A percentile compares a stretch with the other conserved stretches of the same genome.
Evolutionary conservation across 2,888 invertebrate genomes (phyloP).

Genomic region (Tubulanus polymorphus): DNA sequence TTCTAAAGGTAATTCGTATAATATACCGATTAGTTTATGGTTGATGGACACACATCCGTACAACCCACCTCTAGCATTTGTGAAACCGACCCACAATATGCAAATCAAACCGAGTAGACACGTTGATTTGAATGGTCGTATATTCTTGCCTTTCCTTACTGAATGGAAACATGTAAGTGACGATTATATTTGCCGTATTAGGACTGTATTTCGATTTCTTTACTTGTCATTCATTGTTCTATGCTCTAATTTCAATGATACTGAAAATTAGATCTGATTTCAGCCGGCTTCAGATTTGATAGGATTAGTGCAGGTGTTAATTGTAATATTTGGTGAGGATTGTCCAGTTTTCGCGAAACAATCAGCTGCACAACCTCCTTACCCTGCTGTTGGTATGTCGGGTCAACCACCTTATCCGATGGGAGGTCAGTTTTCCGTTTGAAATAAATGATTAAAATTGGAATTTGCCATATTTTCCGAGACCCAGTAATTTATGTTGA

Average conservation of each 20-base stretch:
- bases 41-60: conserved; percentile 95
- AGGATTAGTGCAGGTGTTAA: conserved; percentile 78
- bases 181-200: too few species aligned
- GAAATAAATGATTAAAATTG: too few species aligned
- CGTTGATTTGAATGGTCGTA: conserved; percentile 92
- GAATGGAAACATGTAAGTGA: conserved; percentile 70
- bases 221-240: too few species aligned
- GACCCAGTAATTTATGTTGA: too few species aligned
- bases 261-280: conserved; percentile 16
- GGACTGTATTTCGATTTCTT: not conserved
- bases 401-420: conserved; percentile 17
- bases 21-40: conserved; percentile 96
- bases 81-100: conserved; percentile 93
- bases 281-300: conserved; percentile 78
- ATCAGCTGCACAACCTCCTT: conserved; percentile 16
- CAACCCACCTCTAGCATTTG: conserved; percentile 83
- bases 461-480: too few species aligned
- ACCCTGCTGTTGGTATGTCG: conserved; percentile 11
- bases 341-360: conserved; percentile 73
- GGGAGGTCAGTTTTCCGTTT: conserved; percentile 10
- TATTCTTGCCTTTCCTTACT: conserved; percentile 93
- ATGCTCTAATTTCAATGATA: conserved; percentile 10
- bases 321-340: conserved; percentile 89
- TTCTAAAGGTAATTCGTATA: conserved; percentile 70
- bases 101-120: conserved; percentile 88